These are phyloP conservation scores for Watsonalla cultraria DNA, from an alignment of 2,888 invertebrate species.

Conservation along the genomic window DNA sequence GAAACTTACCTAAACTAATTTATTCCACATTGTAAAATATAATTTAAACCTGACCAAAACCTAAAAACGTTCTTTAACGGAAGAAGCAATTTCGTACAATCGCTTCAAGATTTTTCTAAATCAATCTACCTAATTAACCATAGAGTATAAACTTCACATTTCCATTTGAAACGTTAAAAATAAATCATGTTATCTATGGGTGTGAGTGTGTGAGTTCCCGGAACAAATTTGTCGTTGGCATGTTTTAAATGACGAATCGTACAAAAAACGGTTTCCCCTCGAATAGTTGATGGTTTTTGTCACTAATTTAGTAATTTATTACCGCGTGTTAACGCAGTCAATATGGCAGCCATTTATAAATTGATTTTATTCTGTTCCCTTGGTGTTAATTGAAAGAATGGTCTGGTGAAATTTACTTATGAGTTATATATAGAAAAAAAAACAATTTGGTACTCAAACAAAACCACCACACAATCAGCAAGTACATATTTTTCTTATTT, in stretches of 20 bases:
- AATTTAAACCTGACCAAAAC: no score
- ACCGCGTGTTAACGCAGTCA: constrained; percentile 3
- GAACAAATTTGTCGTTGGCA: constrained; percentile 31
- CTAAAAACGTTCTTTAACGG: no score
- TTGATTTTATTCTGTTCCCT: neutral
- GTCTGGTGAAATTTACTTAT: no score
- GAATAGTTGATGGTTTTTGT: constrained; percentile 1
- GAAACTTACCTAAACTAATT: no score
- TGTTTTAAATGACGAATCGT: constrained; percentile 24
- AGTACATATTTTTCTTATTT: no score
- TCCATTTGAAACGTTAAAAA: neutral
- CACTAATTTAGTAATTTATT: constrained; percentile 2
- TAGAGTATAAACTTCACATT: neutral
- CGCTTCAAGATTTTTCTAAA: no score
- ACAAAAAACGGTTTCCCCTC: constrained; percentile 22
- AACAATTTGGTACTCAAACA: no score
- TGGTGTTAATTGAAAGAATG: neutral
- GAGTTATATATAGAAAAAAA: no score
- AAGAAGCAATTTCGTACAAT: no score
- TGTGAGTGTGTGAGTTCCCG: constrained; percentile 15
- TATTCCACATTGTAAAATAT: no score
- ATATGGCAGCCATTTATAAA: constrained; percentile 1
- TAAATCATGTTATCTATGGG: neutral
- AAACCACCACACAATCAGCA: no score
- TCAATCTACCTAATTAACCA: neutral